Base-by-base conservation (phyloP, 2,888 invertebrate genomes). In the Cancer borealis region DNA sequence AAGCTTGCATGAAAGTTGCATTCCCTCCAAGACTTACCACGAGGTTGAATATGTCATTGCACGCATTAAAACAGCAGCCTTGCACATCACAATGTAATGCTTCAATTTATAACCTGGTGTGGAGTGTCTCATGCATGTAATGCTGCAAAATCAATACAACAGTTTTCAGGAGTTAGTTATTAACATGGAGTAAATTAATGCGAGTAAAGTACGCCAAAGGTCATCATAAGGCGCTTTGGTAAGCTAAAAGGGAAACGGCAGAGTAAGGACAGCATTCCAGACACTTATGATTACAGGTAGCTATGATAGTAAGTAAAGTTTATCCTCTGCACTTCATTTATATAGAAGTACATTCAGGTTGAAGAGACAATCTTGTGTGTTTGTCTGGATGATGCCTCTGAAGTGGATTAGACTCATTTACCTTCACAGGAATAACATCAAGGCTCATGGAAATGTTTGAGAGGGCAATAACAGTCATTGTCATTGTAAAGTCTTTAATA, bases 401-500 rank as follows among this genome's bases (percentile, higher is more conserved):
- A 60, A 10, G 60, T 60, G 21, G 21, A 60, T 14, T 14, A 21
- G 21, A 21, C 17, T 60, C 5, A 12, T 60, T 17, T 0, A 21
- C 5, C 21, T 21, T 60, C 21, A 12, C 21, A 60, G 21, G 21
- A 60, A 17, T 60, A 60, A 60, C 10, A 60, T 21, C 10, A 21
- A 73, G 6, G 21, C 5, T 26, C 73, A 73, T 73, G 21, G 26
- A n/a, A 26, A 73, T 26, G 73, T n/a, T 73, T 26, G 12, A 84
- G 39, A 91, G 92, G 90, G 92, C 60, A 94, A 92, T 66, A 88
- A 94, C 49, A 84, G 26, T 26, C 39, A 30, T n/a, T 88, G 17
- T 93, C 93, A 88, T 95, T 95, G 92, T 94, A 94, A 94, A 95
- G 93, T 95, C 94, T 95, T 95, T 95, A 95, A 95, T 95, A 95